Conservation (phyloP, 2,888 invertebrate genomes). For the Scaptomyza reducta region DNA sequence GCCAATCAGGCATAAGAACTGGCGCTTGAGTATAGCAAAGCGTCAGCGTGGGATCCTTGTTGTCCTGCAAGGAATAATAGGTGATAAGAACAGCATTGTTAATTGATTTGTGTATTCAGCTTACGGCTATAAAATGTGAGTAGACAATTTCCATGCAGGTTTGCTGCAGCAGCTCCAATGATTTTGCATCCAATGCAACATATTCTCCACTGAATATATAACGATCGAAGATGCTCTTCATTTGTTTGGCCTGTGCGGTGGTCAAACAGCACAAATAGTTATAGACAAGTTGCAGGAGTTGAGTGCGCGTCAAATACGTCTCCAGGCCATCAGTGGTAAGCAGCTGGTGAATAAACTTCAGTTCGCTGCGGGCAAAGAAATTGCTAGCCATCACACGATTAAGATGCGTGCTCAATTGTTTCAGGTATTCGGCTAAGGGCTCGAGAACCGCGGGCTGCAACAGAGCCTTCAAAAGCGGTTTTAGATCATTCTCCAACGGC, state of each 20-base stretch:
- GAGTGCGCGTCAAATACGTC: conserved; percentile 67
- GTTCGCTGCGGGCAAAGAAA: conserved; percentile 87
- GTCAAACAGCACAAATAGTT: conserved; percentile 87
- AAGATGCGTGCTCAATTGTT: conserved; percentile 53
- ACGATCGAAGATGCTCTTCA: conserved; percentile 86
- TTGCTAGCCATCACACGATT: conserved; percentile 80
- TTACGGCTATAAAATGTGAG: conserved; percentile 82
- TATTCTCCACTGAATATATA: conserved; percentile 87
- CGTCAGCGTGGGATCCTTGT: conserved; percentile 84
- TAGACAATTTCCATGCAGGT: conserved; percentile 85
- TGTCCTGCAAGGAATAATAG: conserved; percentile 58
- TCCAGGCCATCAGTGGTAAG: conserved; percentile 76
- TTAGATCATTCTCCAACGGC: conserved; percentile 54
- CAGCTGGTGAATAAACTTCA: conserved; percentile 84
- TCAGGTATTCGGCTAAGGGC: conserved; percentile 72
- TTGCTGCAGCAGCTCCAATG: conserved; percentile 85
- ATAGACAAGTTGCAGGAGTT: conserved; percentile 85
- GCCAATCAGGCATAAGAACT: conserved; percentile 92
- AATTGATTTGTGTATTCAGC: background rate
- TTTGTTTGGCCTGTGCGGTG: conserved; percentile 86
- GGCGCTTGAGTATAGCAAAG: conserved; percentile 86
- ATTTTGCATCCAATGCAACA: conserved; percentile 85
- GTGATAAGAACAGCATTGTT: background rate
- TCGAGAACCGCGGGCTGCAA: conserved; percentile 74
- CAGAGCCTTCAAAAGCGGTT: conserved; percentile 66